These are phyloP conservation scores for Scaptomyza tumidula DNA, from an alignment of 2,888 invertebrate species.

Conservation along the genomic window DNA sequence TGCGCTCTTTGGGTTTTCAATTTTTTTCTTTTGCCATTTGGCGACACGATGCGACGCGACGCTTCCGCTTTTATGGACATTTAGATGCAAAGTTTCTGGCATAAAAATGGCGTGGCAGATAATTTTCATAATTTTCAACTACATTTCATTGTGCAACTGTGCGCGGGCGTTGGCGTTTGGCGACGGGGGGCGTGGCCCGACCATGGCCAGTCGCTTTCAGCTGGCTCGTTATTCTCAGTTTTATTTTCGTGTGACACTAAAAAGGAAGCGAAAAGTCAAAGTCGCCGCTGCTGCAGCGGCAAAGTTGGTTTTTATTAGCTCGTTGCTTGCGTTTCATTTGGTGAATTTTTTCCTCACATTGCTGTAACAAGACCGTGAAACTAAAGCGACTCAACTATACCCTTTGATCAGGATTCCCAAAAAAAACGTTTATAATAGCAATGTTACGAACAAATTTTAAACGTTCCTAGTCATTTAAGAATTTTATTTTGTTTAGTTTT, in stretches of 20 bases:
- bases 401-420: conserved; percentile 3
- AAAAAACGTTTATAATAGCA: neutral
- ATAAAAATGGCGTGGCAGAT: conserved; percentile 80
- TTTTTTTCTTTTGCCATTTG: conserved; percentile 54
- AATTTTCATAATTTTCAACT: conserved; percentile 80
- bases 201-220: conserved; percentile 50
- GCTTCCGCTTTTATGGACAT: conserved; percentile 79
- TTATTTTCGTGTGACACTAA: conserved; percentile 73
- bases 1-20: conserved; percentile 25
- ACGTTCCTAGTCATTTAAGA: too few relatives aligned
- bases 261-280: conserved; percentile 70
- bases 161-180: conserved; percentile 59
- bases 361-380: conserved; percentile 6
- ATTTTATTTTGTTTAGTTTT: too few relatives aligned
- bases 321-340: conserved; percentile 55
- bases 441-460: neutral
- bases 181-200: conserved; percentile 53
- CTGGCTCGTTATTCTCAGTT: conserved; percentile 69
- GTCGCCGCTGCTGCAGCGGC: conserved; percentile 44
- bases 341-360: conserved; percentile 44
- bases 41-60: conserved; percentile 64
- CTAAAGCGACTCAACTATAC: neutral
- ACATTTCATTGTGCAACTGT: conserved; percentile 76
- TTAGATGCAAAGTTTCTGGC: conserved; percentile 81
- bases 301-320: conserved; percentile 73